Evolutionary conservation across 2,797 vertebrate genomes (phyloP), one percentile per base, ranked within the genome.

Genomic region (Enteromius mattozi): DNA sequence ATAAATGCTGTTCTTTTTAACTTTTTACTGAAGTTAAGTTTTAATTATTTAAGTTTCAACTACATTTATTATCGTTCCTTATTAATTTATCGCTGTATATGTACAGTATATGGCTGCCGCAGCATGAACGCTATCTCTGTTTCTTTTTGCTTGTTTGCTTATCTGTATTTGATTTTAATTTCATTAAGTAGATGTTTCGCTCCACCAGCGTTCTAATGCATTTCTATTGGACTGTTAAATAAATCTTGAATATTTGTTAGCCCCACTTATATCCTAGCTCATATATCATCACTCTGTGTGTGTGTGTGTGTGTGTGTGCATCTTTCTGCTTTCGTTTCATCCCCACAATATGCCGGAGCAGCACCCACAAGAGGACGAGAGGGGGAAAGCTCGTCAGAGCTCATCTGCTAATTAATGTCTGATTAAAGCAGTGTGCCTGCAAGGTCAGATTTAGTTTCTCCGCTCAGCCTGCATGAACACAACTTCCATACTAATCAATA

Each of bases 391-490:
- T 86, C 70, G 68, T 86, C 77, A 85, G 82, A 83, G 85, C 82
- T 86, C 75, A 63, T 87, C 42, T 76, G 74, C 74, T 86, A 87
- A 81, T 89, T 86, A 79, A 82, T 84, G 82, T 76, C 84, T 82
- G 63, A 87, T 86, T 87, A 86, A 89, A 87, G 82, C 21, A 42
- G 74, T 70, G 35, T 74, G 85, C 61, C 78, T 89, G 69, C 69
- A 89, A 86, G 80, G 63, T 66, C 68, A 81, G 54, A 70, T 56
- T 42, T 63, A 24, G 40, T 78, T 63, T 84, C 68, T 63, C 40
- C 4, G 47, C 63, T 42, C 66, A 45, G 47, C 71, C 24, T 72
- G 78, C 69, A 27, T 54, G 79, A 88, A 84, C 84, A 33, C 59
- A 49, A 59, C 56, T 82, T 80, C 68, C 27, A 63, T 72, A 86